Conservation (phyloP, 2,888 invertebrate genomes). For the Eremobia ochroleuca region DNA sequence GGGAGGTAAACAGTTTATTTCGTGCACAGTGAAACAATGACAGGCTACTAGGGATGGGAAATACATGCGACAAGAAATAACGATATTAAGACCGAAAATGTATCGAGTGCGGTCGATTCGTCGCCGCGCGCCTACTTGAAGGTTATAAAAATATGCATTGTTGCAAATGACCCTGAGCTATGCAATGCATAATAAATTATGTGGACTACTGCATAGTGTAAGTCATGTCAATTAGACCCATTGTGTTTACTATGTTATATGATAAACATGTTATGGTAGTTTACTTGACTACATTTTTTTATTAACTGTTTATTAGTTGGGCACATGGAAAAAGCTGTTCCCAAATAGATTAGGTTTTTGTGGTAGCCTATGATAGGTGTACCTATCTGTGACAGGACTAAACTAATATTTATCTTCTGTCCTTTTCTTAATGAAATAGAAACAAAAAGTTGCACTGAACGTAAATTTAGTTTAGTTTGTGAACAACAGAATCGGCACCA, state of each 20-base stretch:
- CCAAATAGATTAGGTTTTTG: neutral
- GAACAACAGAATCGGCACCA: no score
- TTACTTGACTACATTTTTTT: neutral
- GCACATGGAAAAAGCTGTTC: neutral
- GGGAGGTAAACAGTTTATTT: no score
- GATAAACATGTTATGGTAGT: conserved; percentile 8
- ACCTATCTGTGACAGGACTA: neutral
- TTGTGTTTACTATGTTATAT: conserved; percentile 35
- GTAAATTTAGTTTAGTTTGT: no score
- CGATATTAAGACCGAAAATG: no score
- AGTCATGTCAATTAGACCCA: conserved; percentile 22
- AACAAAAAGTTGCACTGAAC: no score
- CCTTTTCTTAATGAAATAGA: no score
- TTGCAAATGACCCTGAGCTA: conserved; percentile 21
- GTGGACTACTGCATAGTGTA: conserved; percentile 8
- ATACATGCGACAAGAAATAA: no score
- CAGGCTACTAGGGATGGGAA: no score
- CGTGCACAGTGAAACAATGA: no score
- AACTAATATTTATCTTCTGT: no score
- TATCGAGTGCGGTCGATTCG: no score
- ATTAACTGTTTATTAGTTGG: neutral
- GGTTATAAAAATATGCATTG: conserved; percentile 16
- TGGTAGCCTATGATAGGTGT: neutral
- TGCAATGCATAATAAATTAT: conserved; percentile 26
- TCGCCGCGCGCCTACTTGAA: no score